phyloP scores from a whole-genome alignment of 2,113 vertebrate species.

The Rhea pennata region DNA sequence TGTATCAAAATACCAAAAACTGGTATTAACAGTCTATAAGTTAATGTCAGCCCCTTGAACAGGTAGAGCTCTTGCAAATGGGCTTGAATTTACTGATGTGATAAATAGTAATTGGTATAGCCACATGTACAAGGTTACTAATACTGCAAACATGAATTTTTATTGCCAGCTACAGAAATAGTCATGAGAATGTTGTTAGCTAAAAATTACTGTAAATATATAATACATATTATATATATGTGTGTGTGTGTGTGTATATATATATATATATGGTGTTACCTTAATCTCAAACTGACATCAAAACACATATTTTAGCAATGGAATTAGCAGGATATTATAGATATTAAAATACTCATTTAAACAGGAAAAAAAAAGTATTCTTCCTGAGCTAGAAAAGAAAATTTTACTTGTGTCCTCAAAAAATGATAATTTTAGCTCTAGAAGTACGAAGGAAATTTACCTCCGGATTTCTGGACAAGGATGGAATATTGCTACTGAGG shows the following conservation, averaged over 20 bases:
- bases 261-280: background rate
- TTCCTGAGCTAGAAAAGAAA: background rate
- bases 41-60: background rate
- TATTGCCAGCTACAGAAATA: background rate
- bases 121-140: background rate
- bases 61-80: background rate
- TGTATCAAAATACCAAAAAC: background rate
- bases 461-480: background rate
- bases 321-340: background rate
- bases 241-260: no score
- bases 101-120: background rate
- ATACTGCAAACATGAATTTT: background rate
- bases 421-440: background rate
- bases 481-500: background rate
- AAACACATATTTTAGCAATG: background rate
- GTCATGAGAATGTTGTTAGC: background rate
- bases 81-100: background rate
- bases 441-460: background rate
- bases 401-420: background rate
- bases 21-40: background rate
- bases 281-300: background rate
- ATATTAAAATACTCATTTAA: constrained; percentile 3
- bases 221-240: no score
- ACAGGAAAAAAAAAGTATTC: background rate
- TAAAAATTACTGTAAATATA: background rate